Evolutionary conservation across 1,140 invertebrate species (phyloP).

Genomic region (Saccostrea cuccullata): DNA sequence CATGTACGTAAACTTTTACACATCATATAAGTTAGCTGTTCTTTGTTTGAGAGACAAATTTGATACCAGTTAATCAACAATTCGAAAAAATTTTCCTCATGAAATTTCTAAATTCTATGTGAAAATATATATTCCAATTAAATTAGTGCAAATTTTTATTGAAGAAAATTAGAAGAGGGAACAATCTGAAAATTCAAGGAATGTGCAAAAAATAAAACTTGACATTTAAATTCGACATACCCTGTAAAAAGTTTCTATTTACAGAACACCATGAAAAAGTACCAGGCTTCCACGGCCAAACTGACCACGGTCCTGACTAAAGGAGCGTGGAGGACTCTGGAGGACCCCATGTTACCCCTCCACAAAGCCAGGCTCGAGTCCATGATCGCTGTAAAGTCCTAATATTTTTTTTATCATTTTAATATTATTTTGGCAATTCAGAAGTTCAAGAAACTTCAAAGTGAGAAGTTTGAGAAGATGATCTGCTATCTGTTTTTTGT

Average conservation of each 20-base stretch:
- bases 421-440: neutral
- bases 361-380: constrained; percentile 75
- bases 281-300: constrained; percentile 68
- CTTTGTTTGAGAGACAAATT: neutral
- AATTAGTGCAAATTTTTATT: too few relatives aligned
- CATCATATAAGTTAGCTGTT: neutral
- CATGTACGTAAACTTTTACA: constrained; percentile 12
- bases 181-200: too few relatives aligned
- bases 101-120: neutral
- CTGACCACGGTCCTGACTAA: constrained; percentile 68
- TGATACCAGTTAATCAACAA: neutral
- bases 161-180: too few relatives aligned
- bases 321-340: constrained; percentile 70
- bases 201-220: too few relatives aligned
- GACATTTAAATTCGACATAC: too few relatives aligned
- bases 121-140: too few relatives aligned
- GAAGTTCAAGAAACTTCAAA: neutral
- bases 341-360: constrained; percentile 75
- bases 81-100: neutral
- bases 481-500: too few relatives aligned
- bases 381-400: constrained; percentile 74
- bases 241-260: too few relatives aligned
- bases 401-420: neutral
- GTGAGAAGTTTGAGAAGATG: neutral
- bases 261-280: constrained; percentile 70